These are phyloP conservation scores for Nasonia longicornis DNA, from an alignment of 1,140 invertebrate species.

Conservation along the genomic window DNA sequence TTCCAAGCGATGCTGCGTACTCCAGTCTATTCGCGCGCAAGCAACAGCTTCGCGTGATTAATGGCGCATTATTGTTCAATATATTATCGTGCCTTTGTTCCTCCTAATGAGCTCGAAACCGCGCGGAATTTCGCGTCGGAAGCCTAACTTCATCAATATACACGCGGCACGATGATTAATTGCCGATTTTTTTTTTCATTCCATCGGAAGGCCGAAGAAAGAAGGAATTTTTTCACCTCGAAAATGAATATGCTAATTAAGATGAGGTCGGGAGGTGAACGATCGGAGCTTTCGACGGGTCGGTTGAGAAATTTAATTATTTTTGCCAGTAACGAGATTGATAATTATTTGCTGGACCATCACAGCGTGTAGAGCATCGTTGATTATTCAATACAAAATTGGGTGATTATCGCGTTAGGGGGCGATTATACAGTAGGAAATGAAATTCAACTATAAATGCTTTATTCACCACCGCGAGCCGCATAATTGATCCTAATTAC, in stretches of 20 bases:
- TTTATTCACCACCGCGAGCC: no score
- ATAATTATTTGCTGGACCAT: no score
- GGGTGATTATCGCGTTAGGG: no score
- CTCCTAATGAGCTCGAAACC: constrained; percentile 16
- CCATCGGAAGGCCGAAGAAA: no score
- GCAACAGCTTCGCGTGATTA: constrained; percentile 30
- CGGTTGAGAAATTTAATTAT: no score
- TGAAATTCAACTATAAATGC: no score
- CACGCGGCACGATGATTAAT: constrained; percentile 8
- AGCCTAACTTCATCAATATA: neutral
- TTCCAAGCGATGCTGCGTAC: neutral
- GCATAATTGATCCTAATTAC: no score
- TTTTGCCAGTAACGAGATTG: no score
- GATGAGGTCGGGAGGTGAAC: neutral
- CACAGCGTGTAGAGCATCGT: no score
- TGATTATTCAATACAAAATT: no score
- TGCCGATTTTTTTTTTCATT: constrained; percentile 6
- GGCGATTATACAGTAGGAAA: no score
- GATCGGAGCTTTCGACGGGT: neutral
- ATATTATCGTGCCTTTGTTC: constrained; percentile 31
- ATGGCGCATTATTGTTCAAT: constrained; percentile 33
- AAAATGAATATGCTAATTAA: neutral
- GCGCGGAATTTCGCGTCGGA: neutral
- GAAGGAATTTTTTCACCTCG: no score
- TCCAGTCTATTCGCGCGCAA: neutral